A percentile compares a stretch with the other conserved stretches of the same genome.
phyloP scores from a whole-genome alignment of 2,888 invertebrate genomes.

The Physocephala rufipes region DNA sequence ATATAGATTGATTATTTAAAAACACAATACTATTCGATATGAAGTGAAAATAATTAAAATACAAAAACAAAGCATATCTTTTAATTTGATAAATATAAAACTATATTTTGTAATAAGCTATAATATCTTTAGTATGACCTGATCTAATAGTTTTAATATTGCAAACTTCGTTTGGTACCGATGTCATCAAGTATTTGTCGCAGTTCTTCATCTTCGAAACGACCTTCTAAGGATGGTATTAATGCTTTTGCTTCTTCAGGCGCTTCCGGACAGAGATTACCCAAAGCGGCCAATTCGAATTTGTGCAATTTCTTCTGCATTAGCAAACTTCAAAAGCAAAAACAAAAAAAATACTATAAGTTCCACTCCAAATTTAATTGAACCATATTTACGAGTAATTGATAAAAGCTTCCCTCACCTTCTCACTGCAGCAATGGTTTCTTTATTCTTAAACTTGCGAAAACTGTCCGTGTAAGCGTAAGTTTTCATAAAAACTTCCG shows the following conservation, averaged over 20 bases:
- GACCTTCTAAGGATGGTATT: conserved; percentile 95
- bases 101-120: not conserved
- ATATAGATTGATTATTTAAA: conserved; percentile 60
- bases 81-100: too few relatives aligned
- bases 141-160: conserved; percentile 73
- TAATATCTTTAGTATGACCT: not conserved
- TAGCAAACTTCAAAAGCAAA: conserved; percentile 83
- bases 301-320: conserved; percentile 97
- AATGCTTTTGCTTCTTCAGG: conserved; percentile 98
- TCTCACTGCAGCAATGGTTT: conserved; percentile 95
- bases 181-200: conserved; percentile 96
- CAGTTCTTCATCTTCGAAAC: conserved; percentile 98
- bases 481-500: conserved; percentile 98
- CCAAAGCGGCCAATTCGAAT: conserved; percentile 96
- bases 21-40: not conserved
- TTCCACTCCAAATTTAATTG: too few relatives aligned
- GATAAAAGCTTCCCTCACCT: conserved; percentile 70
- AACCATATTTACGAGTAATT: too few relatives aligned
- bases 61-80: too few relatives aligned
- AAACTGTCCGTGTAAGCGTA: conserved; percentile 95
- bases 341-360: conserved; percentile 45
- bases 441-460: conserved; percentile 97
- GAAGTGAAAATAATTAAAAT: not conserved
- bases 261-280: conserved; percentile 98
- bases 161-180: conserved; percentile 97